Base-by-base conservation (phyloP, 2,113 vertebrate genomes). In the Typhlomys cinereus region DNA sequence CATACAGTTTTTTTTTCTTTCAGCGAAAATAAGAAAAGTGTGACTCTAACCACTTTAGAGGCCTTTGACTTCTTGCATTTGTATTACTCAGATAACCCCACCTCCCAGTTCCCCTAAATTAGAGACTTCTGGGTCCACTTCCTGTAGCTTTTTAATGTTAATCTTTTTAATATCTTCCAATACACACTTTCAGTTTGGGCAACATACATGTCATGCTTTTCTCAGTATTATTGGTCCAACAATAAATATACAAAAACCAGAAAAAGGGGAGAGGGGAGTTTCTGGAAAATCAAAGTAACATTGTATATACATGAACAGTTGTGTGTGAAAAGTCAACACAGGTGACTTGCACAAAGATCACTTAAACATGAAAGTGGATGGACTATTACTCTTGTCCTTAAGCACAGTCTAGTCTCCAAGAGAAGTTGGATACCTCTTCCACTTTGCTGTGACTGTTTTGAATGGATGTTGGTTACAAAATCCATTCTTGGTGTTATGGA, bases 241-340 rank as follows among this genome's bases (percentile, higher is more conserved):
- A 94, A 85, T 94, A 96, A 92, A 93, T 88, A 94, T 36, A 94
- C 85, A 93, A 92, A 94, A 92, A 75, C 48, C 82, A 90, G 64
- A 78, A 67, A 69, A 52, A 31, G 46, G 46, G 44, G 39, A 75
- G 39, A 75, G 79, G 50, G 13, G 57, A 25, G 54, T 46, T 52
- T 95, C 34, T 71, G 74, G 89, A 94, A 95, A 93, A 44, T 44
- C 34, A 62, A 93, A 91, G 44, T 67, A 92, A 66, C 69, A 39
- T 52, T 7, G 4, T 54, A 91, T 41, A 81, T 4, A 52, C 48
- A 66, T 34, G 44, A 92, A 83, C 81, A 73, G 82, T 54, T 50
- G 44, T 41, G n/a, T 90, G 85, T 39, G 25, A 79, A 94, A 90
- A 92, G 23, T 74, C 67, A 46, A 90, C 54, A 81, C 13, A 39